A percentile compares a stretch with the other conserved stretches of the same genome.
Evolutionary conservation across 2,113 vertebrate genomes (phyloP).

Genomic region (Carassius gibelio): DNA sequence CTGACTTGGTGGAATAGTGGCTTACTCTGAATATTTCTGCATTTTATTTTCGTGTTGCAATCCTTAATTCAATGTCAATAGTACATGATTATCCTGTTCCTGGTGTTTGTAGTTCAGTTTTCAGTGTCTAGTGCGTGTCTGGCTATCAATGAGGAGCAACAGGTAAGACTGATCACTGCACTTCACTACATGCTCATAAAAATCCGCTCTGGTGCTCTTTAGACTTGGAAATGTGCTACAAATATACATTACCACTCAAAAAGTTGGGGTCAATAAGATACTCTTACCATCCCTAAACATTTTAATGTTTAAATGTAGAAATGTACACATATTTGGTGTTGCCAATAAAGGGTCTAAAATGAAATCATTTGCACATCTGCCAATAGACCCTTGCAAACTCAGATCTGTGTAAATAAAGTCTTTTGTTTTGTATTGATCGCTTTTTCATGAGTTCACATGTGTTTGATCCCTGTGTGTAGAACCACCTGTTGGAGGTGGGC

Average conservation of each 20-base stretch:
- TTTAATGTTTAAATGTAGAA: too few species aligned
- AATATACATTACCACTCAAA: not conserved
- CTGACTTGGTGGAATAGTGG: not conserved
- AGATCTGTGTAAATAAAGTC: not conserved
- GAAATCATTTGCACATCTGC: not conserved
- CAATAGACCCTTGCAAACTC: not conserved
- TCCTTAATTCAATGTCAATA: slow-evolving; percentile 80
- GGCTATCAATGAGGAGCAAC: slow-evolving; percentile 88
- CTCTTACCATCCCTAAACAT: too few species aligned
- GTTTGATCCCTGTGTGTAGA: slow-evolving; percentile 68
- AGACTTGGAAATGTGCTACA: not conserved
- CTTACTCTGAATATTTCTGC: not conserved
- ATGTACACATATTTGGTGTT: not conserved
- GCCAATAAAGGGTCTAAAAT: not conserved
- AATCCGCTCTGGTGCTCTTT: not conserved
- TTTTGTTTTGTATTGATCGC: not conserved
- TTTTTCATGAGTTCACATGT: too few species aligned
- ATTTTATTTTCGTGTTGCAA: not conserved
- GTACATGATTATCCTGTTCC: slow-evolving; percentile 96
- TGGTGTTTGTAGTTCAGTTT: slow-evolving; percentile 93
- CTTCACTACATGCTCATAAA: not conserved
- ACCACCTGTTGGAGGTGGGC: slow-evolving; percentile 87
- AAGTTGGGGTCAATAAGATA: not conserved
- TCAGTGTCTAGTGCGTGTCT: slow-evolving; percentile 93
- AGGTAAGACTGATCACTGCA: slow-evolving; percentile 76